Base-by-base conservation (phyloP, 2,797 vertebrate species). In the Helostoma temminkii region DNA sequence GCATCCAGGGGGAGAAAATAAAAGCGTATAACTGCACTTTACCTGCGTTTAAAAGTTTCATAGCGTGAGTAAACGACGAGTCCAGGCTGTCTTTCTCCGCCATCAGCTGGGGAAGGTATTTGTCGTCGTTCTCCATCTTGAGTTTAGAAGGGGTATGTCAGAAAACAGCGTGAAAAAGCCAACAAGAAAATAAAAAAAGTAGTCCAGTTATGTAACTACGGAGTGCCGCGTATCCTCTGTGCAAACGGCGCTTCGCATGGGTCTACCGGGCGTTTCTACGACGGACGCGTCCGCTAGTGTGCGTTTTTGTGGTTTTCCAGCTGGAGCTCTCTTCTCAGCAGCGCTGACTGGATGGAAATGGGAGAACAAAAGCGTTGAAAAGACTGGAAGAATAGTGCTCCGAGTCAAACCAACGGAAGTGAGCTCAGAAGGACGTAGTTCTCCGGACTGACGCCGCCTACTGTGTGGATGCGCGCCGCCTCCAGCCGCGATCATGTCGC, bases 81-180 rank as follows among this genome's bases (percentile, higher is more conserved):
- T 98, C 97, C 78, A 98, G 93, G 46, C 96, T 98, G 93, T 98
- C 97, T 93, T 96, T 98, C 88, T 98, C 97, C 2, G 97, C 97
- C 93, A 96, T 94, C 64, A 98, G 95, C 92, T 98, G 95, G 25
- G 97, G 97, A 65, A 98, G 91, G 69, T 97, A 98, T 84, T 97
- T 98, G 78, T 95, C 95, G 85, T 96, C 97, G 25, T 95, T 94
- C 95, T 97, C 97, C 96, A 97, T 96, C 88, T 95, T 95, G 76
- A 90, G 67, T 91, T 87, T 49, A 74, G 74, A 50, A 3, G n/a
- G 69, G 36, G 36, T 37, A 15, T 30, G 76, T 66, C 78, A 63
- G 64, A 65, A 43, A 61, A 61, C 78, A 63, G 28, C 56, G 58
- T 50, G 28, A 76, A 80, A 80, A 62, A 8, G 41, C 66, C 77